Conservation (phyloP, 1,140 invertebrate species). For the Pseudomyrmex concolor region DNA sequence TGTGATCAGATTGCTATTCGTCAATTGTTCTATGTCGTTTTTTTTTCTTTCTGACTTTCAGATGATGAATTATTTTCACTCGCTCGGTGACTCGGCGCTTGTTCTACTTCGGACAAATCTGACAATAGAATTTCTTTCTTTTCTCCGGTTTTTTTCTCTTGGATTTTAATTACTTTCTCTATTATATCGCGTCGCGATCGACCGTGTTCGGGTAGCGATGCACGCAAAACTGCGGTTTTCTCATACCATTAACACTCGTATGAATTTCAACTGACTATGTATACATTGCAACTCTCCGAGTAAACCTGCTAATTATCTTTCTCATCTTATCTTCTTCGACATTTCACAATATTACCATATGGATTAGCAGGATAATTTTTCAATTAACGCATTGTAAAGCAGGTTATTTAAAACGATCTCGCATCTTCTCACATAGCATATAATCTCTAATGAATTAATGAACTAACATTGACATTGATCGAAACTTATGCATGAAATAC, state of each 20-base stretch:
- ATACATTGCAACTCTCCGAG: constrained; percentile 3
- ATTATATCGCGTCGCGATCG: constrained; percentile 43
- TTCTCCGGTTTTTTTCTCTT: constrained; percentile 29
- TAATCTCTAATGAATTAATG: constrained; percentile 31
- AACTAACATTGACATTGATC: constrained; percentile 35
- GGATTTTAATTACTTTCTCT: constrained; percentile 56
- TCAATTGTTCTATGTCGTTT: neutral
- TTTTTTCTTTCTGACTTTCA: constrained; percentile 58
- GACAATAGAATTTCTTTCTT: constrained; percentile 34
- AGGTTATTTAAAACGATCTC: neutral
- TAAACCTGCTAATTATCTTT: constrained; percentile 4
- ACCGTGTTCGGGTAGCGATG: constrained; percentile 2
- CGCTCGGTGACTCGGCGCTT: constrained; percentile 39
- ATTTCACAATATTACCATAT: constrained; percentile 31
- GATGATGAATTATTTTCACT: constrained; percentile 75
- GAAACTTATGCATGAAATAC: neutral
- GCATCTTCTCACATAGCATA: neutral
- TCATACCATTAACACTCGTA: constrained; percentile 11
- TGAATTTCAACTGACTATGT: constrained; percentile 23
- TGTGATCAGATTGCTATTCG: neutral
- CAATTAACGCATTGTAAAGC: constrained; percentile 13
- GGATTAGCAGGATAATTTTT: neutral
- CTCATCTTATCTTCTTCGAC: neutral
- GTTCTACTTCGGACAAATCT: constrained; percentile 38
- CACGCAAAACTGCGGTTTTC: constrained; percentile 19